Base-by-base conservation (phyloP, 2,797 vertebrate species). In the Sebastes flavidus region DNA sequence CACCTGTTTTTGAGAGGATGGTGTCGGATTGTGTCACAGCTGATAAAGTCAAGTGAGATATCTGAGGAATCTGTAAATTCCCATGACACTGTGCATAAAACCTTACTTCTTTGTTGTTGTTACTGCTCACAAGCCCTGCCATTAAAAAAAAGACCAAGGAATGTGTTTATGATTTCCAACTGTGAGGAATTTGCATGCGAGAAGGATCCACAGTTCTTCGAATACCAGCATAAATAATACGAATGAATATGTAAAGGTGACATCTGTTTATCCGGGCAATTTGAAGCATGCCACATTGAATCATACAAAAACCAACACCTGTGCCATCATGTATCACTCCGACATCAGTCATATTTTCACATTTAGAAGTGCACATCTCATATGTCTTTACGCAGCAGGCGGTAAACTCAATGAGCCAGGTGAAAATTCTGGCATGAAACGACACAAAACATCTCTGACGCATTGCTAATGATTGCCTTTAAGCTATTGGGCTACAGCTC, bases 1-100 rank as follows among this genome's bases (percentile, higher is more conserved):
- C 24, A 81, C 58, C 55, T 80, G 30, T 72, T 70, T 84, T 59
- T 74, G 59, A 82, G 71, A 76, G 63, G 63, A 76, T 63, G n/a
- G 42, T 78, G 74, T 78, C 78, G 65, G 18, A 72, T 72, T 71
- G 46, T 62, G 46, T 84, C 65, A 46, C 52, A 72, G 70, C 14
- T 30, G 2, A 75, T 69, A 69, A 67, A 75, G 79, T 70, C 34
- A 36, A 63, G 49, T 36, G 29, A 58, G 54, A 84, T 18, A 75
- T 76, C 52, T 34, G 13, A 78, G 59, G 18, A 69, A 62, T 65
- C 24, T 77, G 12, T 38, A 73, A 61, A 68, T 65, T 68, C 58
- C 20, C 24, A 13, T 65, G 18, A 52, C 62, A 61, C 25, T 32
- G 18, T 76, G 30, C 8, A 63, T 38, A 4, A 72, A 72, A 29